A percentile compares a stretch with the other conserved stretches of the same genome.
These are phyloP conservation scores for Epinotia bilunana DNA, from an alignment of 2,888 invertebrate species.

Conservation along the genomic window DNA sequence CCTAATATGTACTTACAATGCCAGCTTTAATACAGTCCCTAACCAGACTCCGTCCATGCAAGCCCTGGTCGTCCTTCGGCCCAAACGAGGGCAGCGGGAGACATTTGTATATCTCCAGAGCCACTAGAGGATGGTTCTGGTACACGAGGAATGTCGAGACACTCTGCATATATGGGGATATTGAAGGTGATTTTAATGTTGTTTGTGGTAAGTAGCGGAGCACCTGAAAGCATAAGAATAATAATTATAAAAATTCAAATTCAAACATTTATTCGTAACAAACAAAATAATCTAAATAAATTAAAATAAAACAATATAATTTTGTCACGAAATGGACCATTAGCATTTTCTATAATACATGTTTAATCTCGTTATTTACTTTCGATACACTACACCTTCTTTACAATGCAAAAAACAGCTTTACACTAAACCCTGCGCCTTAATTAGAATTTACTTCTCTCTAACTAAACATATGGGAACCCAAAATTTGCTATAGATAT, in stretches of 20 bases:
- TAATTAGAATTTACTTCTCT: too few species aligned
- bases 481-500: too few species aligned
- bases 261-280: too few species aligned
- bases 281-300: too few species aligned
- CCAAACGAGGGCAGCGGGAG: conserved; percentile 76
- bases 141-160: conserved; percentile 82
- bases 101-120: conserved; percentile 79
- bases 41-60: conserved; percentile 83
- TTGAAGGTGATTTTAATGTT: conserved; percentile 68
- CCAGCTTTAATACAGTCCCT: conserved; percentile 84
- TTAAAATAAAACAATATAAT: too few species aligned
- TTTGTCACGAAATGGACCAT: too few species aligned
- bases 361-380: too few species aligned
- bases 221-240: conserved; percentile 60
- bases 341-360: too few species aligned
- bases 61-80: conserved; percentile 79
- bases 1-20: conserved; percentile 63
- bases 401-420: too few species aligned
- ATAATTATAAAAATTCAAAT: not conserved
- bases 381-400: too few species aligned
- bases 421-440: too few species aligned
- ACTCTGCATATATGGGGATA: conserved; percentile 77
- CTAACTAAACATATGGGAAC: too few species aligned
- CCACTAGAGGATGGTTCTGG: conserved; percentile 76
- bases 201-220: conserved; percentile 65